Percentiles rank a stretch among this genome's conserved stretches.
Conservation (phyloP, 2,797 vertebrate species). For the Anisognathus igniventris region DNA sequence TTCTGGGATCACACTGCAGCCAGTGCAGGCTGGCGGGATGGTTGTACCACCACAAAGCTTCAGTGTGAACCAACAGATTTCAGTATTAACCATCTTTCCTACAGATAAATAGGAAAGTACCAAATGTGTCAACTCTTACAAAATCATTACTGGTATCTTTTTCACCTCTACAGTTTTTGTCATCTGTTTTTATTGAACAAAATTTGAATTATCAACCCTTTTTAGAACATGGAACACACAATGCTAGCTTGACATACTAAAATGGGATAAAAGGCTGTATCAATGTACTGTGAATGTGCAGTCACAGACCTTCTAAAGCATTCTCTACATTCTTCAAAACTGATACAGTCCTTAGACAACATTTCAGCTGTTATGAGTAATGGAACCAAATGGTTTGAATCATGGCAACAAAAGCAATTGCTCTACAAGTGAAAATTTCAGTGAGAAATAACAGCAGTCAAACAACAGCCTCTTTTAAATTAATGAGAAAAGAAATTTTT, state of each 20-base stretch:
- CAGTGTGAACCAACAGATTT: neutral
- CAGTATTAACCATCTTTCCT: neutral
- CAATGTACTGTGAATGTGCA: neutral
- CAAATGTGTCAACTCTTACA: neutral
- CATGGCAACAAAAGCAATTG: neutral
- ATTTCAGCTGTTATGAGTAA: neutral
- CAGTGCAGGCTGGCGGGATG: accelerated
- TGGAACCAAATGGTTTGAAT: neutral
- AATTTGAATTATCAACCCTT: neutral
- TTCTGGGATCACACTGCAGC: neutral
- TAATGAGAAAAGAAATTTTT: neutral
- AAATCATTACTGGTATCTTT: neutral
- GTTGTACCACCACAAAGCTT: neutral
- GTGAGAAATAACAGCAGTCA: neutral
- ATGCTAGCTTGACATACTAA: neutral
- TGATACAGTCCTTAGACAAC: neutral
- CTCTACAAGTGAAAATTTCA: neutral
- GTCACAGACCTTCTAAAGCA: neutral
- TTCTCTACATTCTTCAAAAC: neutral
- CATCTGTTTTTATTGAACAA: neutral
- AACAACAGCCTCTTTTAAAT: neutral
- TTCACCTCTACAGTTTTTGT: neutral
- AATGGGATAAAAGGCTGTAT: neutral
- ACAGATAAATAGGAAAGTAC: neutral
- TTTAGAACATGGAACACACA: neutral